These are phyloP conservation scores for Euglossa dilemma DNA, from an alignment of 1,140 invertebrate genomes.

Conservation along the genomic window DNA sequence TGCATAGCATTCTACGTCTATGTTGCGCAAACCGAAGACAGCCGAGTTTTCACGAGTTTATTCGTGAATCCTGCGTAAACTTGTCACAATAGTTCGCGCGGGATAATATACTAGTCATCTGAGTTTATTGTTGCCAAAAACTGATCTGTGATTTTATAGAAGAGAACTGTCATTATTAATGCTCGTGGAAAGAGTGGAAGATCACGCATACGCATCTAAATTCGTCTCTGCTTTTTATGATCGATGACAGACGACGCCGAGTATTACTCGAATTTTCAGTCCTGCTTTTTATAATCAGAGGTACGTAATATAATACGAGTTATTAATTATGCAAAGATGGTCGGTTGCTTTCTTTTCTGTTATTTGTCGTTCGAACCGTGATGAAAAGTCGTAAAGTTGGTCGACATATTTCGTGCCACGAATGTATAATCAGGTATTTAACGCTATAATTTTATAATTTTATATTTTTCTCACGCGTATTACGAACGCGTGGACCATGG, in stretches of 20 bases:
- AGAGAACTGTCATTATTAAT: not conserved
- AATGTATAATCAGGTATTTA: slow-evolving; percentile 7
- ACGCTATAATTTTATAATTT: slow-evolving; percentile 8
- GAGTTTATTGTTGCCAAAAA: not conserved
- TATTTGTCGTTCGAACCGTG: not conserved
- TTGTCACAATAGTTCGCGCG: no score
- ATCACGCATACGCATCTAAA: no score
- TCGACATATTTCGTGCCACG: not conserved
- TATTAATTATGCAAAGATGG: not conserved
- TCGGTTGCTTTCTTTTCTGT: not conserved
- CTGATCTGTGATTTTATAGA: not conserved
- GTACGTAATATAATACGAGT: not conserved
- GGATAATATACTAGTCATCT: not conserved
- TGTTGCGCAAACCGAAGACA: not conserved
- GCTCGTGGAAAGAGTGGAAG: no score
- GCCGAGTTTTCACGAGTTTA: not conserved
- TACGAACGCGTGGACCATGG: no score
- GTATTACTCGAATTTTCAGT: not conserved
- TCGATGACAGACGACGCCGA: not conserved
- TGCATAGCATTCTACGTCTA: not conserved
- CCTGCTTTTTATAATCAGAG: not conserved
- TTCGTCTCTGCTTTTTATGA: no score
- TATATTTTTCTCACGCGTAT: not conserved
- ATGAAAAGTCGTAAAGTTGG: not conserved
- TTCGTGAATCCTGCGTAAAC: not conserved